Percentiles rank a stretch among this genome's conserved stretches.
These are phyloP conservation scores for Hirtodrosophila histrioides DNA, from an alignment of 2,888 invertebrate species.

Conservation along the genomic window DNA sequence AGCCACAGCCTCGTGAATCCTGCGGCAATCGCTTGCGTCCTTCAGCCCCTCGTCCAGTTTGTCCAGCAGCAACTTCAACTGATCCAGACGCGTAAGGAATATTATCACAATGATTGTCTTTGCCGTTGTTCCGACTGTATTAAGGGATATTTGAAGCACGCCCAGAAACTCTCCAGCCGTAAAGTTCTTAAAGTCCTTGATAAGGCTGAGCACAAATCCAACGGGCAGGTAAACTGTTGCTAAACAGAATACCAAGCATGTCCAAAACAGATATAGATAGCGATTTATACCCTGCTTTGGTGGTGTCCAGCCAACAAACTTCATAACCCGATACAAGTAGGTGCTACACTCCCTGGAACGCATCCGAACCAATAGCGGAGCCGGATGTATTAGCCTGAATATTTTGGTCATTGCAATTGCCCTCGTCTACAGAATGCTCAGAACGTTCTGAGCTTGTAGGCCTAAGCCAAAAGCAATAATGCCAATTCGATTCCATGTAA, in stretches of 20 bases:
- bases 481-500: no score
- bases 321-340: constrained; percentile 44
- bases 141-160: constrained; percentile 41
- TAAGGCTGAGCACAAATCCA: constrained; percentile 49
- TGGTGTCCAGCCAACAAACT: not conserved
- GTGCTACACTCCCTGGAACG: constrained; percentile 40
- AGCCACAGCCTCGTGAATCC: constrained; percentile 52
- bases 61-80: constrained; percentile 39
- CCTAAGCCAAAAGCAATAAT: no score
- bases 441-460: no score
- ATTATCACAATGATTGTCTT: constrained; percentile 36
- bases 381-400: constrained; percentile 42
- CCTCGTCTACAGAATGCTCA: no score
- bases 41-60: constrained; percentile 37
- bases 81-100: constrained; percentile 20
- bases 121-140: constrained; percentile 23
- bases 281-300: constrained; percentile 41
- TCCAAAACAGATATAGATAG: constrained; percentile 42
- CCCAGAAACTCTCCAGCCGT: constrained; percentile 50
- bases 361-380: constrained; percentile 38
- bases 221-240: constrained; percentile 42
- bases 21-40: constrained; percentile 32
- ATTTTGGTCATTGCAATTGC: constrained; percentile 8
- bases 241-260: constrained; percentile 14
- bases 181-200: constrained; percentile 43